Base-by-base conservation (phyloP, 2,113 vertebrate genomes). In the Apodemus sylvaticus region DNA sequence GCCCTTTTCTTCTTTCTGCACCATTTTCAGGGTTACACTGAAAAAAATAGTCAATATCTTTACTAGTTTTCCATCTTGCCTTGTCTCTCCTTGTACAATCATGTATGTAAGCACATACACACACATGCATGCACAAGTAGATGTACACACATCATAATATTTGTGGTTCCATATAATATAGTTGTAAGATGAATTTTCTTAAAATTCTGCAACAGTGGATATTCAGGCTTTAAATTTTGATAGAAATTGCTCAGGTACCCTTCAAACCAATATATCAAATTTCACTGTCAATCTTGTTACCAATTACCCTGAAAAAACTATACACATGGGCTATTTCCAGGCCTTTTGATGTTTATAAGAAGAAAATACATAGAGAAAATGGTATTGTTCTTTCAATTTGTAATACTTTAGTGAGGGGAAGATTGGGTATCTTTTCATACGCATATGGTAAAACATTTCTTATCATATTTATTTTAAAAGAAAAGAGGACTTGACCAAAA, bases 101-200 rank as follows among this genome's bases (percentile, higher is more conserved):
- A 6, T 48, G 20, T 64, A 48, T n/a, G 12, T 60, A 90, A 79
- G 34, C 26, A 60, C 68, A 86, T 3, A 48, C 45, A 71, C 31
- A 70, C 7, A 48, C 58, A 39, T 42, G 45, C 29, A 20, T 1
- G 22, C 53, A 39, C 53, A 74, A 9, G 1, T 4, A 7, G 12
- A 39, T 2, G 3, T 55, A 24, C 0, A 58, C 11, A 71, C 26
- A 81, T n/a, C 8, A 42, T 70, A 48, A 90, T 76, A 71, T 64
- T 79, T 95, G 76, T 26, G 34, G 79, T 70, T 64, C 77, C 71
- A 26, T 13, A 3, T 36, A 79, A 88, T 31, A 3, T 81, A 81
- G 68, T 91, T 91, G 31, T 39, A 95, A 90, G 73, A 85, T 58
- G 88, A 89, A 76, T 94, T 89, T 89, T 94, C 92, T 95, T 86